Evolutionary conservation across 2,888 invertebrate species (phyloP), one percentile per base, ranked within the genome.

Genomic region (Stenurella melanura): DNA sequence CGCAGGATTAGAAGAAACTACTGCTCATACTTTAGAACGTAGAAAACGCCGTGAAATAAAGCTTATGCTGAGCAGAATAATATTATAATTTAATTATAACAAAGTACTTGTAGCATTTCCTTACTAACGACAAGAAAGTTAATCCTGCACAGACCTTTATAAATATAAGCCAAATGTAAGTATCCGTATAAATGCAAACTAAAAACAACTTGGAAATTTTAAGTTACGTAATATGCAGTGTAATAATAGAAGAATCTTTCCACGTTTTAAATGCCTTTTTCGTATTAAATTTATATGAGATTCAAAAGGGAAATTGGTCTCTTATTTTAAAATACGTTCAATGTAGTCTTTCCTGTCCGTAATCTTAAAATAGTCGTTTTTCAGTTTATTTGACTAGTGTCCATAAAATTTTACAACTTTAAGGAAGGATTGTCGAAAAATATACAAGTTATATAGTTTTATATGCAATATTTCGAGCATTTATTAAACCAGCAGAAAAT

Each of bases 41-140:
- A 50, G 12, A 50, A 50, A 50, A 50, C n/a, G 15, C 6, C 4
- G n/a, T 3, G n/a, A n/a, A n/a, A 15, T 50, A 17, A 17, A 50
- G 50, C 50, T 50, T 50, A n/a, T 50, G 50, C 50, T n/a, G 50
- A 50, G 50, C 50, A 50, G 50, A 50, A 50, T 50, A 50, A 50
- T 50, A 50, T 50, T 50, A 50, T 50, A 50, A 50, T 50, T 50
- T 50, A 50, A 50, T 50, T 50, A 50, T 50, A 50, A 50, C n/a
- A 50, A 17, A 50, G 50, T 15, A 50, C 50, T 50, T 50, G n/a
- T n/a, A 50, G 42, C 15, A 9, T 50, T 4, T 12, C n/a, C 50
- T 50, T 15, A 42, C 15, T 15, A 42, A 15, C 42, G 42, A 42
- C 42, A 50, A n/a, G n/a, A 4, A 17, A 50, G 50, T 50, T 50